phyloP scores from a whole-genome alignment of 2,888 invertebrate species.

The Epinotia ramella region DNA sequence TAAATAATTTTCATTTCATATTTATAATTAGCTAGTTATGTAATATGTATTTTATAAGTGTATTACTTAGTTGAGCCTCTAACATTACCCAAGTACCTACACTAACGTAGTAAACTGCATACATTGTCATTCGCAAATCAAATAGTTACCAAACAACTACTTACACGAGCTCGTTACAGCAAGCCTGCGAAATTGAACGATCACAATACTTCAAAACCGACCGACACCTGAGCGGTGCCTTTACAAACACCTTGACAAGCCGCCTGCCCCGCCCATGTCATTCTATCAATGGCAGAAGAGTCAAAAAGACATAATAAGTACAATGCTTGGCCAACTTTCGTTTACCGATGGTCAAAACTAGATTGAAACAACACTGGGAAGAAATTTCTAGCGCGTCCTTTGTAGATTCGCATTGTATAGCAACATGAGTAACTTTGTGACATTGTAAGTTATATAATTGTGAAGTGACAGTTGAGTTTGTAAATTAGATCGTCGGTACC shows the following conservation, averaged over 20 bases:
- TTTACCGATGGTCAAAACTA: slow-evolving; percentile 12
- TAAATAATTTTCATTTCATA: too few species aligned
- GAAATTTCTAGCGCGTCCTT: not conserved
- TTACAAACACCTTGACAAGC: slow-evolving; percentile 33
- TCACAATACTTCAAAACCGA: slow-evolving; percentile 40
- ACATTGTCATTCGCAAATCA: slow-evolving; percentile 31
- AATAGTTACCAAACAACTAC: slow-evolving; percentile 34
- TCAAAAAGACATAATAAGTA: slow-evolving; percentile 30
- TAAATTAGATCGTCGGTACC: slow-evolving; percentile 68
- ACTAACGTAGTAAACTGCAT: not conserved
- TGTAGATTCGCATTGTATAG: not conserved
- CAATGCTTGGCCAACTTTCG: slow-evolving; percentile 35
- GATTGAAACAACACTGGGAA: not conserved
- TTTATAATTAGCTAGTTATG: too few species aligned
- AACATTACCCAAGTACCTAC: not conserved
- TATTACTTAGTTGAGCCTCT: not conserved
- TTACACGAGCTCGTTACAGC: slow-evolving; percentile 7
- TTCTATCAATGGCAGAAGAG: slow-evolving; percentile 23
- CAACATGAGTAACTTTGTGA: slow-evolving; percentile 13
- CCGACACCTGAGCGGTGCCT: slow-evolving; percentile 38
- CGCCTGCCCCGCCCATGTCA: slow-evolving; percentile 39
- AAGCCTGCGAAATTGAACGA: slow-evolving; percentile 41
- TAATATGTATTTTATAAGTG: too few species aligned
- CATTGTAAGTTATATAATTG: slow-evolving; percentile 45
- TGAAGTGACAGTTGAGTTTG: slow-evolving; percentile 51